phyloP scores from a whole-genome alignment of 1,140 invertebrate species.

The Orchesella cincta region DNA sequence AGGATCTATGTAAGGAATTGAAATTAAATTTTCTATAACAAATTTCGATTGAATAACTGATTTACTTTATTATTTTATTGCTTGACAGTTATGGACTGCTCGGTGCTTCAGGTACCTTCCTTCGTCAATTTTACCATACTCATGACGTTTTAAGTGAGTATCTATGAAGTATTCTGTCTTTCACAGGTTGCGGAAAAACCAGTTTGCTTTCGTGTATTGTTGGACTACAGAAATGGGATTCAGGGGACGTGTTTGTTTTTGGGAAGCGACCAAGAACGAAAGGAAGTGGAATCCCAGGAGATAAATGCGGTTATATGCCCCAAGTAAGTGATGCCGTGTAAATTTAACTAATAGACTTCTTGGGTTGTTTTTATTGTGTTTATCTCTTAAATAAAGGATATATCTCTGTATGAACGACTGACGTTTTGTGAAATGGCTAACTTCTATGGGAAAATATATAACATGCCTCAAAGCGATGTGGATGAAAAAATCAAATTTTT shows the following conservation, averaged over 20 bases:
- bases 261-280: constrained; percentile 54
- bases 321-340: constrained; percentile 51
- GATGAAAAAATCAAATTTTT: constrained; percentile 81
- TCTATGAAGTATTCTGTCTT: no score
- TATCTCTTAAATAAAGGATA: constrained; percentile 66
- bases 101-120: no score
- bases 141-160: not conserved
- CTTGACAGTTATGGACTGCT: constrained; percentile 6
- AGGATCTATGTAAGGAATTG: not conserved
- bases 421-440: constrained; percentile 91
- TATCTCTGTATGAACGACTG: constrained; percentile 91
- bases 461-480: constrained; percentile 80
- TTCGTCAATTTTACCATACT: not conserved
- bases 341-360: not conserved
- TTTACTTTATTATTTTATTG: not conserved
- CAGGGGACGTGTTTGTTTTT: constrained; percentile 51
- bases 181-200: constrained; percentile 55
- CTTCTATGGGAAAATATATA: constrained; percentile 95
- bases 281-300: constrained; percentile 55
- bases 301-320: constrained; percentile 58
- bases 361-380: not conserved
- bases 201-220: constrained; percentile 57
- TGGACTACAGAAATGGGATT: constrained; percentile 53
- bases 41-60: not conserved
- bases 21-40: not conserved